Percentiles rank a stretch among this genome's conserved stretches.
phyloP scores from a whole-genome alignment of 92 coral and sea anemone species.

The Epizoanthus illoricatus region DNA sequence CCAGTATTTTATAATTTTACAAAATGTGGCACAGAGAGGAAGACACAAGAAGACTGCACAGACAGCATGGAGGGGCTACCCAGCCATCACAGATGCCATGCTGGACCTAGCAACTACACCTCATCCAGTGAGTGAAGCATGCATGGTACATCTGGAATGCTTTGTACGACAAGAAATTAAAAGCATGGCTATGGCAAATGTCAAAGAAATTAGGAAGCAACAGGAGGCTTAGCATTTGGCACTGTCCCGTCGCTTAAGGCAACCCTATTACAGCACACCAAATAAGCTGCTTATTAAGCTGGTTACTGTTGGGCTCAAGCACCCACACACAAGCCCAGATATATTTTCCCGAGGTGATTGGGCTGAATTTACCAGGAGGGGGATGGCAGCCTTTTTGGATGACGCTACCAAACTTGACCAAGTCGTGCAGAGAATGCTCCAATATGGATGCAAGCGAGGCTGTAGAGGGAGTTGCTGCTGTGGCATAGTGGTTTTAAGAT shows the following conservation, averaged over 20 bases:
- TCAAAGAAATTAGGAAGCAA: slow-evolving; percentile 15
- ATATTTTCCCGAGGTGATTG: neutral
- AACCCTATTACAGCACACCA: neutral
- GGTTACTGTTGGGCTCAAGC: too few relatives aligned
- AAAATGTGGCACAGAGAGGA: slow-evolving; percentile 15
- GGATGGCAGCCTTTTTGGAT: neutral
- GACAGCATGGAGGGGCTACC: slow-evolving; percentile 21
- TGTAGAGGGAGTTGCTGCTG: too few relatives aligned
- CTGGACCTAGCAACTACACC: slow-evolving; percentile 2
- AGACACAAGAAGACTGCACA: slow-evolving; percentile 28
- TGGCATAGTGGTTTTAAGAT: too few relatives aligned
- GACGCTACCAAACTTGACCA: too few relatives aligned
- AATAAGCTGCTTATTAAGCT: too few relatives aligned
- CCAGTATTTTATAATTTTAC: too few relatives aligned
- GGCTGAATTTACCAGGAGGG: neutral
- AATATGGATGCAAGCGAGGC: neutral
- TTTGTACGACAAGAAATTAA: too few relatives aligned
- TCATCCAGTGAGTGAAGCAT: neutral
- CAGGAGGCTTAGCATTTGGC: neutral
- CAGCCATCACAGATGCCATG: slow-evolving; percentile 4
- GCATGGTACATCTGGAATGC: too few relatives aligned
- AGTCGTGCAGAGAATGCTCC: too few relatives aligned
- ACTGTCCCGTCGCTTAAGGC: neutral
- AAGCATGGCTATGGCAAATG: too few relatives aligned
- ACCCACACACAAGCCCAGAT: too few relatives aligned